These are phyloP conservation scores for Aplidium turbinatum DNA, from an alignment of 23 tunicate genomes.

Conservation along the genomic window DNA sequence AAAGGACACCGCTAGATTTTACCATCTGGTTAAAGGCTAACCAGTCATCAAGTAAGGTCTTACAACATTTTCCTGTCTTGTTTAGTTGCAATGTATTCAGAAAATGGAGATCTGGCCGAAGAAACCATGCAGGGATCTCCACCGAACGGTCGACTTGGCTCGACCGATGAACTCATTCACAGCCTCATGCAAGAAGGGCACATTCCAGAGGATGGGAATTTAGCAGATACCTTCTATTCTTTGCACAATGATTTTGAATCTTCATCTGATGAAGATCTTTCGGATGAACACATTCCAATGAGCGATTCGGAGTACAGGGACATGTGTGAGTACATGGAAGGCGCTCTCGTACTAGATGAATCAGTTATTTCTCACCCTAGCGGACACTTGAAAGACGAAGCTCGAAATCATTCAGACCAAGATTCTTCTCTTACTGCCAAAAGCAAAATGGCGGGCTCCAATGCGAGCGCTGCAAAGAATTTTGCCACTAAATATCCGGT, in stretches of 20 bases:
- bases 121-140: background rate
- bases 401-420: background rate
- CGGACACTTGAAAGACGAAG: background rate
- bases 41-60: too few relatives aligned
- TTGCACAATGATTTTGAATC: constrained; percentile 71
- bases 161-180: constrained; percentile 50
- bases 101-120: too few relatives aligned
- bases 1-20: too few relatives aligned
- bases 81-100: too few relatives aligned
- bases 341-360: constrained; percentile 47
- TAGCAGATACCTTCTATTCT: constrained; percentile 80
- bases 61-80: too few relatives aligned
- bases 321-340: constrained; percentile 68
- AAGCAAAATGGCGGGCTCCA: background rate
- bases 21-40: too few relatives aligned
- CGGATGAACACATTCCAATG: constrained; percentile 53
- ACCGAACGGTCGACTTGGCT: background rate
- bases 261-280: constrained; percentile 49
- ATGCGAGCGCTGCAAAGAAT: background rate
- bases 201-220: constrained; percentile 76
- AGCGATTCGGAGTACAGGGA: constrained; percentile 74
- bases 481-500: background rate
- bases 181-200: constrained; percentile 54
- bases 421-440: background rate
- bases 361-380: constrained; percentile 19